These are phyloP conservation scores for Xenentodon cancila DNA, from an alignment of 2,797 vertebrate species.

Conservation along the genomic window DNA sequence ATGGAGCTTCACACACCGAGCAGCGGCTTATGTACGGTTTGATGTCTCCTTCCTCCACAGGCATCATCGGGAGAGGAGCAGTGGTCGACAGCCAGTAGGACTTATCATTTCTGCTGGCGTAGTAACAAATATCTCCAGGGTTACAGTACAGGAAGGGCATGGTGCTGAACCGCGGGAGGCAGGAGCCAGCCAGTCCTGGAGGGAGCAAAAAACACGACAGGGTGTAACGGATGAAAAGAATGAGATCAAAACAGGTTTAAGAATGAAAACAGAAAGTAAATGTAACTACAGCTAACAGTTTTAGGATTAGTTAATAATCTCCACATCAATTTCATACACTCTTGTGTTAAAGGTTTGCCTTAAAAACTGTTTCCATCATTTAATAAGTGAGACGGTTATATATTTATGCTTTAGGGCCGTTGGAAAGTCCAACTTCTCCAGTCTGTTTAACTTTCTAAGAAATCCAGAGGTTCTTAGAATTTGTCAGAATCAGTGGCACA, in stretches of 20 bases:
- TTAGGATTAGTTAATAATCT: no score
- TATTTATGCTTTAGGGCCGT: conserved; percentile 4
- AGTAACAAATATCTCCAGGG: conserved; percentile 94
- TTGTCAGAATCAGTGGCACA: background rate
- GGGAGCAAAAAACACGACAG: conserved; percentile 7
- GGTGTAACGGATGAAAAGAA: background rate
- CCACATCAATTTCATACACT: no score
- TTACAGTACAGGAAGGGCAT: conserved; percentile 99
- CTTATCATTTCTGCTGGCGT: conserved; percentile 97
- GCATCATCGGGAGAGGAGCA: conserved; percentile 98
- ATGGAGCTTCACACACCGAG: conserved; percentile 95
- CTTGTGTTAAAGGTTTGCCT: no score
- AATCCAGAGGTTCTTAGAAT: background rate
- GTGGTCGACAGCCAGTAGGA: conserved; percentile 98
- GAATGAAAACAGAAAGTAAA: no score
- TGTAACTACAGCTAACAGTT: no score
- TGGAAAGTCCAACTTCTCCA: background rate
- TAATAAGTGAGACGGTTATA: background rate
- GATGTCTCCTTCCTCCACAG: conserved; percentile 90
- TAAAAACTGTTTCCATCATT: no score
- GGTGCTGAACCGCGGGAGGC: conserved; percentile 92
- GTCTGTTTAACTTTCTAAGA: background rate
- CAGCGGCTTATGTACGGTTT: conserved; percentile 96
- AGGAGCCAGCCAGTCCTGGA: conserved; percentile 94
- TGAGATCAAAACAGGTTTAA: background rate